Percentiles rank a stretch among this genome's conserved stretches.
Evolutionary conservation across 2,888 invertebrate genomes (phyloP).

Genomic region (Teleiodes luculella): DNA sequence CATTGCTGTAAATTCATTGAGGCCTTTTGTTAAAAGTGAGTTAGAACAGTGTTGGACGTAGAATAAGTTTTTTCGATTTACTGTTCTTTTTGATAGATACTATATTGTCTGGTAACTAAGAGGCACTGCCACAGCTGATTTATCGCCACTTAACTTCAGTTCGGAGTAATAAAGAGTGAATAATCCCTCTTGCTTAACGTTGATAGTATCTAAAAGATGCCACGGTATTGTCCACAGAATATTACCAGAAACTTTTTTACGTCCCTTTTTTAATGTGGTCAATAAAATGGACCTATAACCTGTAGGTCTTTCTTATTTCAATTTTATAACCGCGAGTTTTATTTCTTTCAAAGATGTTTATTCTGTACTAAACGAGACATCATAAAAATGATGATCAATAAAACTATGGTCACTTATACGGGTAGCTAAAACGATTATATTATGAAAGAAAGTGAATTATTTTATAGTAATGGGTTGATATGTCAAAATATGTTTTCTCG

Average conservation of each 20-base stretch:
- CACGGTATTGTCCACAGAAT: slow-evolving; percentile 1
- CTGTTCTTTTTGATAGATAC: background rate
- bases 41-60: background rate
- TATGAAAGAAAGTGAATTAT: too few relatives aligned
- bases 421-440: too few relatives aligned
- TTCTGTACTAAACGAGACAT: too few relatives aligned
- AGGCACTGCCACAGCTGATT: slow-evolving; percentile 31
- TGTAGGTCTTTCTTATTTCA: background rate
- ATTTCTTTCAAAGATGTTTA: background rate
- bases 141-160: slow-evolving; percentile 44
- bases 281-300: background rate
- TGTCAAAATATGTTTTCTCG: too few relatives aligned
- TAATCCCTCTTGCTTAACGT: slow-evolving; percentile 38
- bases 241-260: background rate
- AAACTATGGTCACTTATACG: too few relatives aligned
- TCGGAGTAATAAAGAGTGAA: slow-evolving; percentile 35
- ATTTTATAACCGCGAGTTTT: background rate
- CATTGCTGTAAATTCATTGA: background rate
- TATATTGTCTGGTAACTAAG: slow-evolving; percentile 8
- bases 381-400: background rate
- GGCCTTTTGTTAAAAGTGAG: background rate
- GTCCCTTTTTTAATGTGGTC: background rate
- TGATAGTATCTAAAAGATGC: slow-evolving; percentile 30
- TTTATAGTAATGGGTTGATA: too few relatives aligned
- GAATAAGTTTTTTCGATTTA: background rate